Conservation (phyloP, 2,113 vertebrate genomes). For the Poecile atricapillus region DNA sequence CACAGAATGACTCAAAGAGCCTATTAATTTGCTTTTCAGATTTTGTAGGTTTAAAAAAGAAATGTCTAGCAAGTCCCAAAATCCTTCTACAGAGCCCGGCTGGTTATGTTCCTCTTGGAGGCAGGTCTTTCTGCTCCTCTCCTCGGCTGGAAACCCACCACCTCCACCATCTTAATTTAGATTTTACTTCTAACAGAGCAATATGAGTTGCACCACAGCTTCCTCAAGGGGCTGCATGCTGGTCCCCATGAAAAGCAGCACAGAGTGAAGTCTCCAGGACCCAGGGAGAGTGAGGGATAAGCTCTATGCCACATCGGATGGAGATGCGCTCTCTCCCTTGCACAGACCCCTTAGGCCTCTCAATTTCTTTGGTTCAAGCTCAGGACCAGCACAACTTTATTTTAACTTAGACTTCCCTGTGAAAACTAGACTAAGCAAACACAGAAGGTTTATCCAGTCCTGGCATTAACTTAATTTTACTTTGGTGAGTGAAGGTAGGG, state of each 20-base stretch:
- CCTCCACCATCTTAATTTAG: conserved; percentile 21
- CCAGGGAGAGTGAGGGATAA: fast-evolving
- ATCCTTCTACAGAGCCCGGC: neutral
- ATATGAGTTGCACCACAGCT: neutral
- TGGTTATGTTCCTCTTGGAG: neutral
- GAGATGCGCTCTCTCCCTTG: neutral
- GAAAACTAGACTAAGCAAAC: neutral
- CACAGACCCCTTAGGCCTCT: neutral
- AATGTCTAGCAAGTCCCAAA: conserved; percentile 35
- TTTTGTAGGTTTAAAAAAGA: conserved; percentile 40
- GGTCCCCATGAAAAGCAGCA: neutral
- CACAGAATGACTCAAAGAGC: conserved; percentile 39
- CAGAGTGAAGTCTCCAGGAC: neutral
- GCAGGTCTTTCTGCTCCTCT: neutral
- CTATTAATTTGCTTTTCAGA: conserved; percentile 41
- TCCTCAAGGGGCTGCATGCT: neutral
- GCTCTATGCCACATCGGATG: fast-evolving
- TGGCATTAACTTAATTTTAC: conserved; percentile 37
- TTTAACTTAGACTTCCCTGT: neutral
- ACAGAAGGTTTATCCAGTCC: neutral
- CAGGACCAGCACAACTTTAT: neutral
- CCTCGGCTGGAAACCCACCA: neutral
- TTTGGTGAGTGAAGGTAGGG: neutral
- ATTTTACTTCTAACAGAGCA: neutral
- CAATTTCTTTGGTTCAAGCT: neutral